Percentiles rank a stretch among this genome's conserved stretches.
These are phyloP conservation scores for Zaprionus tsacasi DNA, from an alignment of 1,140 invertebrate genomes.

Conservation along the genomic window DNA sequence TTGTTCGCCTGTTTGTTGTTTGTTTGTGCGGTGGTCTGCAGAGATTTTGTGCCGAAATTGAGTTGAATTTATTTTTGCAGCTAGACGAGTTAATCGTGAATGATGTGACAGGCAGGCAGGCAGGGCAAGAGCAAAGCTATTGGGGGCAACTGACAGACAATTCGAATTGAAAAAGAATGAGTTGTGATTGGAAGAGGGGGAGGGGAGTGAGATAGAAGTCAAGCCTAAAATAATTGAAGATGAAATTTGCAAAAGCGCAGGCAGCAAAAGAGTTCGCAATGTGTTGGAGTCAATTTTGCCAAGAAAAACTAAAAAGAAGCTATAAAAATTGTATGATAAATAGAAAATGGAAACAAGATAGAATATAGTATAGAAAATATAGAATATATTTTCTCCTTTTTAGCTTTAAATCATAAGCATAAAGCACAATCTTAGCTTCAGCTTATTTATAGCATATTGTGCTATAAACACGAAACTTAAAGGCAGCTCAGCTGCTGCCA, in stretches of 20 bases:
- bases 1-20: slow-evolving; percentile 9
- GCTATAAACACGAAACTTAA: not conserved
- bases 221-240: not conserved
- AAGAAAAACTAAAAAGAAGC: no score
- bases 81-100: slow-evolving; percentile 39
- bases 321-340: no score
- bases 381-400: no score
- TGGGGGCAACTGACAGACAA: not conserved
- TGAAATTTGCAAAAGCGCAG: not conserved
- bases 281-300: no score
- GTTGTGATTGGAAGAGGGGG: not conserved
- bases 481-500: not conserved
- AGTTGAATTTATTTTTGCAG: slow-evolving; percentile 26
- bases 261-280: not conserved
- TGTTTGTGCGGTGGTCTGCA: slow-evolving; percentile 28
- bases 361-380: no score
- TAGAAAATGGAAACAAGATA: no score
- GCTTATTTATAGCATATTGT: slow-evolving; percentile 5
- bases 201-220: not conserved
- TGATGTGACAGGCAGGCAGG: slow-evolving; percentile 27
- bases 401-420: no score
- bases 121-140: slow-evolving; percentile 8
- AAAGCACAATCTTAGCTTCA: not conserved
- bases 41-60: slow-evolving; percentile 33
- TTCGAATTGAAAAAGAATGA: not conserved